phyloP scores from a whole-genome alignment of 2,113 vertebrate genomes.

The Rhinolophus sinicus region DNA sequence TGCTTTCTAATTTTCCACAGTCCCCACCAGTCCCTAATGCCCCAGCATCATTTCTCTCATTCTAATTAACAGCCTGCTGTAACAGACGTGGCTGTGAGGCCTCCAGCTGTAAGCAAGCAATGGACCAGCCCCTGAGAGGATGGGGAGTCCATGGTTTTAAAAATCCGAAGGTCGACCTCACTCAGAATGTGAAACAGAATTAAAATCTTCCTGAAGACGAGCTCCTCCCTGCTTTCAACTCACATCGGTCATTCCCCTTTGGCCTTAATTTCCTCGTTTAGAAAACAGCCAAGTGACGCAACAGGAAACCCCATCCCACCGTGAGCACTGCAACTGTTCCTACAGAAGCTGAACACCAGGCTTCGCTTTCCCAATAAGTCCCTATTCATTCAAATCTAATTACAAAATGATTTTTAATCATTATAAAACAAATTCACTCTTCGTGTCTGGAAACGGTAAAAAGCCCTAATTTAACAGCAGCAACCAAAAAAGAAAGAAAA shows the following conservation, averaged over 20 bases:
- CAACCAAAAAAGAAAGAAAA: not conserved
- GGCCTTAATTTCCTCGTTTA: conserved; percentile 31
- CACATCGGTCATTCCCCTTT: not conserved
- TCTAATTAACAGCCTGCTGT: not conserved
- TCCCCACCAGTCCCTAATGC: not conserved
- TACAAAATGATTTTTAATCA: conserved; percentile 81
- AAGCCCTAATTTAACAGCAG: conserved; percentile 74
- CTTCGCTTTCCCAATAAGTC: conserved; percentile 67
- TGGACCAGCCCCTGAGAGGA: not conserved
- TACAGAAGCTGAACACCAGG: conserved; percentile 27
- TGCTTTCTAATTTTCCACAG: not conserved
- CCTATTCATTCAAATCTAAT: conserved; percentile 76
- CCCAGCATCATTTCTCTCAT: not conserved
- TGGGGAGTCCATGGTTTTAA: not conserved
- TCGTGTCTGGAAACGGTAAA: conserved; percentile 70
- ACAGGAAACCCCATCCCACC: conserved; percentile 24
- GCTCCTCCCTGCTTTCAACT: not conserved
- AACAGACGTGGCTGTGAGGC: not conserved
- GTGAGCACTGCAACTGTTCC: not conserved
- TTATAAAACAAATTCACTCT: conserved; percentile 78
- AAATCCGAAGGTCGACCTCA: not conserved
- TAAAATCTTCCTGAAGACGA: not conserved
- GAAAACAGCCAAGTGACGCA: not conserved
- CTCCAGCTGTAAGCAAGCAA: not conserved
- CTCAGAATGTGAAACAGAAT: not conserved